These are phyloP conservation scores for Pteromalus puparum DNA, from an alignment of 1,140 invertebrate species.

Conservation along the genomic window DNA sequence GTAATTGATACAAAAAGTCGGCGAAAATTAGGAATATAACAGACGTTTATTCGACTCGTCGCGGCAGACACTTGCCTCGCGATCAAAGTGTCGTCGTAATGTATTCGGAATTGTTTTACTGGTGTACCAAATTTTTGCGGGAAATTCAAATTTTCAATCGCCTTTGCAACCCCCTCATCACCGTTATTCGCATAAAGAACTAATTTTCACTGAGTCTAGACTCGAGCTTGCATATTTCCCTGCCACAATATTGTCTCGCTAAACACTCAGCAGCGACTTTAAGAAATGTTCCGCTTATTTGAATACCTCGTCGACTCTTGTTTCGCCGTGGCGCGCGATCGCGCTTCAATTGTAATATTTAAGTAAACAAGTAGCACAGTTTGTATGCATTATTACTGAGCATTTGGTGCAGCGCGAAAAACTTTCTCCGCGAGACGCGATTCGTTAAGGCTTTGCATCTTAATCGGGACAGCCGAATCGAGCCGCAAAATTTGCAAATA, in stretches of 20 bases:
- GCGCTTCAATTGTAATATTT: conserved; percentile 1
- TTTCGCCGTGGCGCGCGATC: not conserved
- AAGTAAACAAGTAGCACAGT: not conserved
- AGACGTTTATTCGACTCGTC: conserved; percentile 6
- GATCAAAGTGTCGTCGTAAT: too few species aligned
- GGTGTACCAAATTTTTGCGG: too few species aligned
- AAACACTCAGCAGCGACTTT: not conserved
- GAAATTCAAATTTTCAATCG: too few species aligned
- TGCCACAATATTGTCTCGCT: not conserved
- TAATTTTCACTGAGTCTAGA: too few species aligned
- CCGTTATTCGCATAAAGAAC: too few species aligned
- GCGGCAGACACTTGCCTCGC: too few species aligned
- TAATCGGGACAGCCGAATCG: not conserved
- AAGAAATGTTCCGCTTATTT: not conserved
- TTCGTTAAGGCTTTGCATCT: conserved; percentile 6
- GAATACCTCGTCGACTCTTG: not conserved
- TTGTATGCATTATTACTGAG: not conserved
- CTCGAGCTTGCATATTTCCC: too few species aligned
- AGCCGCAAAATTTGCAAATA: not conserved
- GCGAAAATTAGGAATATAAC: not conserved
- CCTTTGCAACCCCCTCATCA: too few species aligned
- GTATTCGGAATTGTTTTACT: too few species aligned
- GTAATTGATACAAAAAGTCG: conserved; percentile 18
- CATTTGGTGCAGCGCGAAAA: not conserved
- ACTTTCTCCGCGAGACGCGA: not conserved